Conservation (phyloP, 2,888 invertebrate species). For the Formica aserva region DNA sequence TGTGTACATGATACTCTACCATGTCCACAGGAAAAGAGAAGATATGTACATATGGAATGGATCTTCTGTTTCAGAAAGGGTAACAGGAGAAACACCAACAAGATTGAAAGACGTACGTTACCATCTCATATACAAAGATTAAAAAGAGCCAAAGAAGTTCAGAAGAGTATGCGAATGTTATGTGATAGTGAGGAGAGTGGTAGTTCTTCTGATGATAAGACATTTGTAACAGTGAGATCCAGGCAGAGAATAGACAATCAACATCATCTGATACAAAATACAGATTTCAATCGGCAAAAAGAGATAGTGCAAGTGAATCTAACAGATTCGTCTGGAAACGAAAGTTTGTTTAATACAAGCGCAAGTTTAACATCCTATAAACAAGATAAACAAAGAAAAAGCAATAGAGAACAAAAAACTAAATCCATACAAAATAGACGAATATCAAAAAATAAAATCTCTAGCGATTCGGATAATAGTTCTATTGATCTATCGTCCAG, state of each 20-base stretch:
- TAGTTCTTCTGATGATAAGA: not conserved
- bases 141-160: slow-evolving; percentile 44
- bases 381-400: not conserved
- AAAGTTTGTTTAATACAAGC: not conserved
- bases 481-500: not conserved
- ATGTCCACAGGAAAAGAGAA: not conserved
- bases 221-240: not conserved
- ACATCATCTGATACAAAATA: not conserved
- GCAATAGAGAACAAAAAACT: not conserved
- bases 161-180: slow-evolving; percentile 53
- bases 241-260: not conserved
- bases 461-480: slow-evolving; percentile 5
- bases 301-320: not conserved
- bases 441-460: not conserved
- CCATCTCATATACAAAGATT: slow-evolving; percentile 40
- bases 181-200: slow-evolving; percentile 67
- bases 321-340: not conserved
- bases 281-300: not conserved
- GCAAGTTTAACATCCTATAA: not conserved
- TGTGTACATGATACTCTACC: slow-evolving; percentile 41
- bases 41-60: slow-evolving; percentile 56
- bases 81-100: slow-evolving; percentile 62
- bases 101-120: slow-evolving; percentile 24
- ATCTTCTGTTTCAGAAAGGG: slow-evolving; percentile 81
- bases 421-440: not conserved